These are phyloP conservation scores for Scelioninae gen. 2 DNA, from an alignment of 2,888 invertebrate genomes.

Conservation along the genomic window DNA sequence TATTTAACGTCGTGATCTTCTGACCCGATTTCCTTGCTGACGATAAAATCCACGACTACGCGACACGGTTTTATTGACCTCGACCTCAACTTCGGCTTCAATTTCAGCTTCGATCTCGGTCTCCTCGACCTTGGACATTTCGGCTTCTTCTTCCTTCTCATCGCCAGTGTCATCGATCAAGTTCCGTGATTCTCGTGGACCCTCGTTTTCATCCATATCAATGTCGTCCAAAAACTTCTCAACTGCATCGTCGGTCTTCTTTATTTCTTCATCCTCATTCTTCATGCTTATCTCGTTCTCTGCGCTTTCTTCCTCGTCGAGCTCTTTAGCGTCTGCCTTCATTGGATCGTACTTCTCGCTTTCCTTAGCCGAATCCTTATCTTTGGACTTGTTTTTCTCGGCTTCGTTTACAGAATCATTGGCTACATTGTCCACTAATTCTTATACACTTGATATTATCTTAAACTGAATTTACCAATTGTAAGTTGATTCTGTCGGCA, in stretches of 20 bases:
- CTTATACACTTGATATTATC: no score
- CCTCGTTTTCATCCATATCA: constrained; percentile 70
- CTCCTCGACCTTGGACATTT: constrained; percentile 40
- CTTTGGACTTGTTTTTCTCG: constrained; percentile 18
- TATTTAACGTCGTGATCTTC: constrained; percentile 72
- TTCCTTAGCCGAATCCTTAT: constrained; percentile 39
- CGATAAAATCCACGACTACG: constrained; percentile 67
- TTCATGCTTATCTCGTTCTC: constrained; percentile 8
- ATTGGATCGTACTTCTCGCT: constrained; percentile 60
- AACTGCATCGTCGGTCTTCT: constrained; percentile 35
- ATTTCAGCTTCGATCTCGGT: constrained; percentile 19
- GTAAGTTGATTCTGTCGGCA: constrained; percentile 70
- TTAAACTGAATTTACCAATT: no score
- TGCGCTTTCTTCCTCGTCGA: constrained; percentile 37
- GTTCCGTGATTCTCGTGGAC: constrained; percentile 68
- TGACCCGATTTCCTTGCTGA: constrained; percentile 68
- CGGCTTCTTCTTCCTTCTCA: constrained; percentile 62
- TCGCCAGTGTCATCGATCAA: constrained; percentile 69
- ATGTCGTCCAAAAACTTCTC: constrained; percentile 65
- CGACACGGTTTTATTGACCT: constrained; percentile 33
- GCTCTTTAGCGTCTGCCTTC: constrained; percentile 60
- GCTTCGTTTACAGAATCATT: constrained; percentile 27
- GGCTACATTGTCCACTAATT: background rate
- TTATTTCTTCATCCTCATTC: constrained; percentile 18
- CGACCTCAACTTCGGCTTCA: no score